Evolutionary conservation across 2,113 vertebrate genomes (phyloP).

Genomic region (Gambusia holbrooki): DNA sequence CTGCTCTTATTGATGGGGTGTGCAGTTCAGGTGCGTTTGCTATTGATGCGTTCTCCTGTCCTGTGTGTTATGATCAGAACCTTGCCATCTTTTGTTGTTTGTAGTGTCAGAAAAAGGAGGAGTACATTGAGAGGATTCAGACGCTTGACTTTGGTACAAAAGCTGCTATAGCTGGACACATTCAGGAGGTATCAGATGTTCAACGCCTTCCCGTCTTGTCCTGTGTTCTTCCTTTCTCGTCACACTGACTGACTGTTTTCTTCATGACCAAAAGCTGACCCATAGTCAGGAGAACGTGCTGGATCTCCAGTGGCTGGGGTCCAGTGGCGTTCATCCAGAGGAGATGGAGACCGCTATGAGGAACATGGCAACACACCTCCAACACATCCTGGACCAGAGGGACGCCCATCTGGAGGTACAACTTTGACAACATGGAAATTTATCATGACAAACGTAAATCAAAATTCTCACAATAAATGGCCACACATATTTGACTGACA

Average conservation of each 20-base stretch:
- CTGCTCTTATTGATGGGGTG: conserved; percentile 91
- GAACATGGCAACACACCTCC: conserved; percentile 88
- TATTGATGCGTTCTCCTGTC: background rate
- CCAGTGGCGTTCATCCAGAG: conserved; percentile 84
- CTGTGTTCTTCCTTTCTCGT: background rate
- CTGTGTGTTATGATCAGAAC: too few relatives aligned
- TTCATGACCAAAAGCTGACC: conserved; percentile 81
- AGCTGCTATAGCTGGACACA: conserved; percentile 92
- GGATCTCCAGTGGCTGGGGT: conserved; percentile 93
- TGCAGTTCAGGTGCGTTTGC: conserved; percentile 88
- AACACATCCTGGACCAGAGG: conserved; percentile 87
- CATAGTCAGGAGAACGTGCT: conserved; percentile 94
- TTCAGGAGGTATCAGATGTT: conserved; percentile 88
- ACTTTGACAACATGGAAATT: background rate
- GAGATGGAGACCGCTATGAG: conserved; percentile 86
- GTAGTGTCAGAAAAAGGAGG: conserved; percentile 94
- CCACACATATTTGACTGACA: too few relatives aligned
- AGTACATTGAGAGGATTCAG: conserved; percentile 93
- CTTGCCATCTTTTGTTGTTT: conserved; percentile 45
- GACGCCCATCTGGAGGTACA: conserved; percentile 88
- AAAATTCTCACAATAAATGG: too few relatives aligned
- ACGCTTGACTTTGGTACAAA: conserved; percentile 92
- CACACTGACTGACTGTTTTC: background rate
- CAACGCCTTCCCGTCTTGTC: background rate
- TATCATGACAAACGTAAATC: too few relatives aligned